These are phyloP conservation scores for Tinea pellionella DNA, from an alignment of 2,888 invertebrate species.

Conservation along the genomic window DNA sequence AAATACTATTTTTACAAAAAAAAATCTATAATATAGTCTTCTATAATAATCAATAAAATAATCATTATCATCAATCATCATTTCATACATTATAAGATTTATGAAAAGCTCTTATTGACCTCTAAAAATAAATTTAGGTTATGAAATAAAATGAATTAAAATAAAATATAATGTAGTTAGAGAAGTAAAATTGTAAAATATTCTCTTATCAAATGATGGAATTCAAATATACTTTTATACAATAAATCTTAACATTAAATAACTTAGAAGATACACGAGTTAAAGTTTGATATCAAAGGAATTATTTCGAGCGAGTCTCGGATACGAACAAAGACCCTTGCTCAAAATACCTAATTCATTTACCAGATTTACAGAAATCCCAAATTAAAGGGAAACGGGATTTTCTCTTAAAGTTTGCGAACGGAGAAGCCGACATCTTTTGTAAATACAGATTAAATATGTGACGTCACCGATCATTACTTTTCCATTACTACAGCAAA, in stretches of 20 bases:
- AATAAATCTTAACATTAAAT: conserved; percentile 7
- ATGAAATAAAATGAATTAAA: too few relatives aligned
- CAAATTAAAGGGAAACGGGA: neutral
- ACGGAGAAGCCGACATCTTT: neutral
- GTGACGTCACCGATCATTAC: neutral
- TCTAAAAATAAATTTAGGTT: too few relatives aligned
- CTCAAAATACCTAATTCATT: conserved; percentile 10
- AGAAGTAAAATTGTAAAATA: neutral
- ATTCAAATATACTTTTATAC: neutral
- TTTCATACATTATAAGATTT: too few relatives aligned
- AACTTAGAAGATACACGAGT: conserved; percentile 1
- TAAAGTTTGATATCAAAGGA: conserved; percentile 7
- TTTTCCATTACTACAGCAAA: neutral
- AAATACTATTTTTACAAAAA: too few relatives aligned
- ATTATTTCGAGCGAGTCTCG: neutral
- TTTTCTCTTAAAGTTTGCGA: neutral
- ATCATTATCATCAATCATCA: too few relatives aligned
- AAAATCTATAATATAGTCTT: too few relatives aligned
- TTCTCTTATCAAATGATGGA: neutral
- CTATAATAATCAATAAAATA: too few relatives aligned
- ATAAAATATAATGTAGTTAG: too few relatives aligned
- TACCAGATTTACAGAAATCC: neutral
- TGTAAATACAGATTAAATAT: neutral
- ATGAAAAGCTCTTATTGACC: too few relatives aligned
- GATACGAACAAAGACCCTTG: neutral